Base-by-base conservation (phyloP, 2,888 invertebrate genomes). In the Chrysolina oricalcia region DNA sequence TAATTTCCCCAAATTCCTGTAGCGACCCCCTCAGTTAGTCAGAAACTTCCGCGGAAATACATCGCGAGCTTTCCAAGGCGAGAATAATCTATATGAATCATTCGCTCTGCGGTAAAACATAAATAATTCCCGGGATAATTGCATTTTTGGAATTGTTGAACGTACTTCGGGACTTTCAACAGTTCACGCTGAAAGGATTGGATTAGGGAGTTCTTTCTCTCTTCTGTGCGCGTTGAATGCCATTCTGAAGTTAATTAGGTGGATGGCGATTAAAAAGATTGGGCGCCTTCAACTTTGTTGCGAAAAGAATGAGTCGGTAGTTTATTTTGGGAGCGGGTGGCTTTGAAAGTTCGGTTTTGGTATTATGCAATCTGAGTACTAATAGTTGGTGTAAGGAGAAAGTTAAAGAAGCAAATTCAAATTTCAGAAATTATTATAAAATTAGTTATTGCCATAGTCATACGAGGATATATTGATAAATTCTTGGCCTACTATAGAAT, bases 201-300 rank as follows among this genome's bases (percentile, higher is more conserved):
- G 83, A 83, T 83, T 83, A 83, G 80, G 77, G 80, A 65, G 78
- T 75, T 75, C 81, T 80, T 81, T 84, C 83, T 84, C 83, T 82
- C 81, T 74, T 72, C 82, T 83, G 84, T 83, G 81, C 81, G 81
- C 78, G 81, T 78, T 81, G 83, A 83, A 84, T 84, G 80, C 83
- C 83, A 83, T 85, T 85, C 82, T 80, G 81, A 81, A 82, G 83
- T 84, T 85, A 85, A 85, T 85, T 84, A 84, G 83, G 83, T 82
- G 83, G 81, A 81, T 81, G 78, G 80, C 82, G 83, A 84, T 84
- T 83, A 84, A 83, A 83, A 85, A 83, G 84, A 83, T 83, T 83
- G 83, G 81, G 78, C 80, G 81, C 82, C 81, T 83, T 78, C 78
- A 79, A 85, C 81, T 84, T 84, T 83, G 81, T 78, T 82, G 80